phyloP scores from a whole-genome alignment of 2,888 invertebrate genomes.

The Sialis fuliginosa region DNA sequence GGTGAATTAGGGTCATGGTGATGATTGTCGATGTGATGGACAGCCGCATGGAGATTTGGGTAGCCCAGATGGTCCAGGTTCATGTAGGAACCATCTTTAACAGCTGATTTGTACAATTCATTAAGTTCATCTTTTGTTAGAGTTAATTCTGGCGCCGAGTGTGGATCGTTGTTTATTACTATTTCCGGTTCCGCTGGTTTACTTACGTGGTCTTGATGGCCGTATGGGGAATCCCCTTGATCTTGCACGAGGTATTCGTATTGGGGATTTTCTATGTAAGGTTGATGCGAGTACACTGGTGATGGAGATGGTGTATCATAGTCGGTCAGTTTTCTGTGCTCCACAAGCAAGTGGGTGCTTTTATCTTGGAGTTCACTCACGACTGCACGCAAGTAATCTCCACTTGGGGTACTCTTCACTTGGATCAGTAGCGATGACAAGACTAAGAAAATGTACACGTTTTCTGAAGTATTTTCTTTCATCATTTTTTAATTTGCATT shows the following conservation, averaged over 20 bases:
- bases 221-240: no score
- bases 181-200: not conserved
- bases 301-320: not conserved
- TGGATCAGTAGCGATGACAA: no score
- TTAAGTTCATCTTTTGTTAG: constrained; percentile 26
- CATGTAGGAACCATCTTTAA: constrained; percentile 19
- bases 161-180: not conserved
- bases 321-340: not conserved
- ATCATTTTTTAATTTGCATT: no score
- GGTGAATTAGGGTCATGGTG: constrained; percentile 9
- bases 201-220: no score
- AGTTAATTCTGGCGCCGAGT: constrained; percentile 13
- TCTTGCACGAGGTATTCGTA: no score
- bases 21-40: constrained; percentile 20
- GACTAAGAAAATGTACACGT: no score
- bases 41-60: constrained; percentile 17
- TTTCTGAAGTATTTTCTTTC: no score
- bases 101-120: constrained; percentile 28
- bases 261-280: no score
- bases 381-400: not conserved
- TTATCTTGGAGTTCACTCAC: not conserved
- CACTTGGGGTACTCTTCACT: not conserved
- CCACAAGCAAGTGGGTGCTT: not conserved
- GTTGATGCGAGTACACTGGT: no score
- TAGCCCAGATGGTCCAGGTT: constrained; percentile 13